phyloP scores from a whole-genome alignment of 1,140 invertebrate species.

The Gonioctena quinquepunctata region DNA sequence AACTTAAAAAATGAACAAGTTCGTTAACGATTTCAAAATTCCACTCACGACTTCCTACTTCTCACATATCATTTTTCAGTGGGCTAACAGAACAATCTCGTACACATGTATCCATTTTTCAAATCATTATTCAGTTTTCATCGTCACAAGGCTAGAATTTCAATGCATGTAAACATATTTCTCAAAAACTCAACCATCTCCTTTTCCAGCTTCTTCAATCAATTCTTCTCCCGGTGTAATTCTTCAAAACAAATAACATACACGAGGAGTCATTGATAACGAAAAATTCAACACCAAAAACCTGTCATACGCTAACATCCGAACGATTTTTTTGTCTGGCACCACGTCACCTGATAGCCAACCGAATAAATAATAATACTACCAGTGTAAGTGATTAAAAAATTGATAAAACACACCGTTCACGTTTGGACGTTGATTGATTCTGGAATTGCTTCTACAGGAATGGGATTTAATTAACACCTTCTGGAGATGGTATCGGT shows the following conservation, averaged over 20 bases:
- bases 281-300: slow-evolving; percentile 30
- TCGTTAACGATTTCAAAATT: too few species aligned
- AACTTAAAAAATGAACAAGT: too few species aligned
- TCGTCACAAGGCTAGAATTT: too few species aligned
- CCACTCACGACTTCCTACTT: too few species aligned
- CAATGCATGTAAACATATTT: background rate
- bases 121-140: too few species aligned
- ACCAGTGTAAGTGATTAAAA: slow-evolving; percentile 36
- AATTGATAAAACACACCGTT: slow-evolving; percentile 39
- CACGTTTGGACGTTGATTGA: slow-evolving; percentile 35
- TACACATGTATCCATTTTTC: too few species aligned
- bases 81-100: too few species aligned
- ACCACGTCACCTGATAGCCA: slow-evolving; percentile 25
- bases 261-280: slow-evolving; percentile 35
- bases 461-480: slow-evolving; percentile 38
- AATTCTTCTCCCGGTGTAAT: background rate
- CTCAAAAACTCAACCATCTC: too few species aligned
- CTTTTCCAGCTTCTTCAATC: background rate
- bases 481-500: slow-evolving; percentile 27
- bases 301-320: slow-evolving; percentile 26
- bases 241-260: slow-evolving; percentile 32
- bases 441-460: slow-evolving; percentile 28
- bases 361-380: slow-evolving; percentile 39
- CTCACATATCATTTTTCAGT: too few species aligned
- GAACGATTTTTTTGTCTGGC: slow-evolving; percentile 29